Conservation (phyloP, 1,140 invertebrate species). For the Monomorium pharaonis region DNA sequence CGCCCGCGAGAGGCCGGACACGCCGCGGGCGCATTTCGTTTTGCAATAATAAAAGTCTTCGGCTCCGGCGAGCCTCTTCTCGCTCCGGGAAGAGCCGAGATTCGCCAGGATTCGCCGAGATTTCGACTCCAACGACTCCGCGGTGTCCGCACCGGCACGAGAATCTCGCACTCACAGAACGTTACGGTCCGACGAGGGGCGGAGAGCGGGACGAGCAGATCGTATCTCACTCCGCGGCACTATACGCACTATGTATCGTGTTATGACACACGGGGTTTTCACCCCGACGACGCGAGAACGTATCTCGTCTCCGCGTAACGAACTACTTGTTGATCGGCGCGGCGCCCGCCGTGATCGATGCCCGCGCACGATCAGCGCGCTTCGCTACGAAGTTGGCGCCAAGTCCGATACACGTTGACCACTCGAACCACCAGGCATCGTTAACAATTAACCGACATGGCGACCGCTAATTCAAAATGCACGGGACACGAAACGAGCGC, state of each 20-base stretch:
- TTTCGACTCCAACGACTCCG: no score
- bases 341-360: background rate
- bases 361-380: background rate
- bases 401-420: background rate
- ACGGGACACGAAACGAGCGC: no score
- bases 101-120: no score
- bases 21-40: background rate
- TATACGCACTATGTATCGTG: no score
- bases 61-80: background rate
- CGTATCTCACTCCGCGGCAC: no score
- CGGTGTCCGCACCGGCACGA: no score
- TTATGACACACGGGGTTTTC: no score
- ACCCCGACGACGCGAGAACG: background rate
- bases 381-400: background rate
- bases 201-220: no score
- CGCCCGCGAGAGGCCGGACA: background rate
- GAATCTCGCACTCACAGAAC: no score
- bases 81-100: no score
- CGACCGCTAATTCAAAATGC: no score
- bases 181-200: no score
- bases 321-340: conserved; percentile 54
- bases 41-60: background rate
- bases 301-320: background rate
- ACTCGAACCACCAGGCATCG: background rate
- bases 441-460: background rate